A percentile compares a stretch with the other conserved stretches of the same genome.
Conservation (phyloP, 2,888 invertebrate genomes). For the Philereme transversata region DNA sequence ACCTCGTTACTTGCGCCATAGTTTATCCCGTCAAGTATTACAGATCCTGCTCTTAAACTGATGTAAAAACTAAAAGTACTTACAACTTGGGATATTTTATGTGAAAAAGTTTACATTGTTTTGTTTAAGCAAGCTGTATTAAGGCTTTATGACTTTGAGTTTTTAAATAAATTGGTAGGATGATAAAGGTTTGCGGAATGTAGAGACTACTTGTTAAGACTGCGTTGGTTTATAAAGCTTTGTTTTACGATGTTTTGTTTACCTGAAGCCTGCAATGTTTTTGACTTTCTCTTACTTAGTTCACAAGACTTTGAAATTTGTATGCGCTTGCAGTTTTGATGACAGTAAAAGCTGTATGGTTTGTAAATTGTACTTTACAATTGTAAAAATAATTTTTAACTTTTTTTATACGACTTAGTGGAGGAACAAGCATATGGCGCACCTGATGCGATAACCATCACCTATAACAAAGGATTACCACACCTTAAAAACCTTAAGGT, state of each 20-base stretch:
- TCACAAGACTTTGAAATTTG: slow-evolving; percentile 14
- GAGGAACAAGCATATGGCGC: too few species aligned
- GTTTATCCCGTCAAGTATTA: slow-evolving; percentile 14
- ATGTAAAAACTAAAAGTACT: slow-evolving; percentile 56
- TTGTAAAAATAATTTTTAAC: too few species aligned
- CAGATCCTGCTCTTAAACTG: slow-evolving; percentile 43
- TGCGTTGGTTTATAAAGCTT: slow-evolving; percentile 25
- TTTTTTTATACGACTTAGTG: too few species aligned
- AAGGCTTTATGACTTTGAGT: slow-evolving; percentile 35
- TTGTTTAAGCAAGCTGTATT: slow-evolving; percentile 39
- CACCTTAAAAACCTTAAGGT: too few species aligned
- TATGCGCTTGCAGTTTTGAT: slow-evolving; percentile 17
- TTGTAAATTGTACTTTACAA: too few species aligned
- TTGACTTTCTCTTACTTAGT: slow-evolving; percentile 14
- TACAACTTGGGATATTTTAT: slow-evolving; percentile 47
- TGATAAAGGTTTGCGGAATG: slow-evolving; percentile 31
- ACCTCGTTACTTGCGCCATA: slow-evolving; percentile 1
- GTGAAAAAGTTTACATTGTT: slow-evolving; percentile 52
- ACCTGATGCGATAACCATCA: too few species aligned
- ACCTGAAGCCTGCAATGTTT: slow-evolving; percentile 15
- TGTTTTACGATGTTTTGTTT: slow-evolving; percentile 23
- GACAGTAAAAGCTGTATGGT: background rate
- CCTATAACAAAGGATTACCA: too few species aligned
- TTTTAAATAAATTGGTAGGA: slow-evolving; percentile 36
- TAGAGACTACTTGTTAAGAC: slow-evolving; percentile 23